These are phyloP conservation scores for Alectoris magna DNA, from an alignment of 2,797 vertebrate genomes.

Conservation along the genomic window DNA sequence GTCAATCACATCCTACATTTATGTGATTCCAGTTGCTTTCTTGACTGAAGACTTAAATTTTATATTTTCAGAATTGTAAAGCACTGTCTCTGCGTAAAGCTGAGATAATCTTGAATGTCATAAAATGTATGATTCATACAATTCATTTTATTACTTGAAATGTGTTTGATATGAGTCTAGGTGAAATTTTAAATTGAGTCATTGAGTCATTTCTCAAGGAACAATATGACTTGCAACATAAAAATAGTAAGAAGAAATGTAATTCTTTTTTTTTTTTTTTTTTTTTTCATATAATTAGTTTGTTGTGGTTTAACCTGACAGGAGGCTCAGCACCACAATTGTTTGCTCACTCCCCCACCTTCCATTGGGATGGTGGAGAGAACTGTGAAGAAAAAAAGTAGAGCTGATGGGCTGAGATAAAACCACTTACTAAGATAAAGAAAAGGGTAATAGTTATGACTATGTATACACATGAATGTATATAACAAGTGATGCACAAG, in stretches of 20 bases:
- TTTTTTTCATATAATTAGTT: background rate
- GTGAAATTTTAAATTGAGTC: background rate
- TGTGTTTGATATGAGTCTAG: background rate
- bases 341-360: too few species aligned
- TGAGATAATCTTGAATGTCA: background rate
- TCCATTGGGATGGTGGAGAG: too few species aligned
- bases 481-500: too few species aligned
- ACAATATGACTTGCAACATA: background rate
- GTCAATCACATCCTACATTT: background rate
- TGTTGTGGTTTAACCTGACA: too few species aligned
- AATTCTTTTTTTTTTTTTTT: background rate
- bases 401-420: too few species aligned
- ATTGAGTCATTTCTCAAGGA: background rate
- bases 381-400: too few species aligned
- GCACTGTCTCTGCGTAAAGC: background rate
- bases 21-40: background rate
- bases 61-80: background rate
- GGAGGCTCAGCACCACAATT: too few species aligned
- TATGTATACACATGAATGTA: too few species aligned
- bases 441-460: too few species aligned
- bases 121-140: background rate
- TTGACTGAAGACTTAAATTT: background rate
- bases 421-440: too few species aligned
- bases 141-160: conserved; percentile 16
- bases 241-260: background rate